phyloP scores from a whole-genome alignment of 1,140 invertebrate genomes.

The Leptinotarsa undecemlineata region DNA sequence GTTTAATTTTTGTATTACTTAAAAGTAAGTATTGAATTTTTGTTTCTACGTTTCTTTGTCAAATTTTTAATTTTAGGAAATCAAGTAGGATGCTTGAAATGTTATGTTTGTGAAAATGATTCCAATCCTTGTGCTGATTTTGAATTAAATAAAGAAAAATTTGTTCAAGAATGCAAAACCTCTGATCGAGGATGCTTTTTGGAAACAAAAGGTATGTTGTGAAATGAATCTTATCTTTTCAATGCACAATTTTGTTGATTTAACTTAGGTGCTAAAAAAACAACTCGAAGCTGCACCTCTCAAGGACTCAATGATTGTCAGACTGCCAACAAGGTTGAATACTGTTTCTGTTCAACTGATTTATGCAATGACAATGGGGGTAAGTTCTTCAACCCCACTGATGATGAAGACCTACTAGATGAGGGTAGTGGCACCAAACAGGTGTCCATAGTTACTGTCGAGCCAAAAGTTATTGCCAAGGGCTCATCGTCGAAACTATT shows the following conservation, averaged over 20 bases:
- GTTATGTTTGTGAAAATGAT: not conserved
- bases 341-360: slow-evolving; percentile 15
- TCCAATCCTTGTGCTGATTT: not conserved
- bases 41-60: not conserved
- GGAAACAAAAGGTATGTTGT: not conserved
- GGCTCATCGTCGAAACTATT: not conserved
- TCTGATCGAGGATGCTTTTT: not conserved
- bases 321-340: slow-evolving; percentile 10
- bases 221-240: not conserved
- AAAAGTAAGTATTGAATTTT: not conserved
- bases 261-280: not conserved
- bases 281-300: not conserved
- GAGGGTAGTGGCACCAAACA: slow-evolving; percentile 14
- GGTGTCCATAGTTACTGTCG: not conserved
- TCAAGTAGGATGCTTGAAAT: not conserved
- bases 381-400: slow-evolving; percentile 7
- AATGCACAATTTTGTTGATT: not conserved
- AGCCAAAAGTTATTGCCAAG: not conserved
- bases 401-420: slow-evolving; percentile 13
- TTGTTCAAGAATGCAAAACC: not conserved
- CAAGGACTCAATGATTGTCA: slow-evolving; percentile 11
- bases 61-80: not conserved
- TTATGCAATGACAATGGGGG: not conserved
- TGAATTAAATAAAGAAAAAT: not conserved
- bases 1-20: not conserved